Evolutionary conservation across 1,140 invertebrate genomes (phyloP).

Genomic region (Gryon sp.): DNA sequence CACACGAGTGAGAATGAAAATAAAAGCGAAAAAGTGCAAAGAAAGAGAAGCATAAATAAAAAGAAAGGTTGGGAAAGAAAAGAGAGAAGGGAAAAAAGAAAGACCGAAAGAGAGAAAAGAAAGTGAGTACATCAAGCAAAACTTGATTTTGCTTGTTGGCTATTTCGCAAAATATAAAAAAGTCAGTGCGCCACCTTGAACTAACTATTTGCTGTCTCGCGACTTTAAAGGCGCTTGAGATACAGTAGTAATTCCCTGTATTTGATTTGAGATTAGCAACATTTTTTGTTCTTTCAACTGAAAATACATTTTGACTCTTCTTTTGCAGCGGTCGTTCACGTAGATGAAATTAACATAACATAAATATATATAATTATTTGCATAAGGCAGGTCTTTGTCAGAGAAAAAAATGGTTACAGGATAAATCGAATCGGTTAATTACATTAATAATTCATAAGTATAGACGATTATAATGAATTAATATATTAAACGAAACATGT

Average conservation of each 20-base stretch:
- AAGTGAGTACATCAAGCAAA: constrained; percentile 1
- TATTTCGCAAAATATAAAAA: constrained; percentile 23
- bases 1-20: constrained; percentile 33
- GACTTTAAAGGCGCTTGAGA: neutral
- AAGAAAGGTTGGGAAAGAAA: neutral
- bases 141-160: constrained; percentile 27
- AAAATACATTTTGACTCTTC: neutral
- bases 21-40: constrained; percentile 13
- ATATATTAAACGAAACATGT: constrained; percentile 3
- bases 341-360: no score
- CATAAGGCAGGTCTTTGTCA: constrained; percentile 18
- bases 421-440: constrained; percentile 21
- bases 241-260: neutral
- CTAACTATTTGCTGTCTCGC: constrained; percentile 14
- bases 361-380: no score
- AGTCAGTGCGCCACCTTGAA: constrained; percentile 5
- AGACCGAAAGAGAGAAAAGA: neutral
- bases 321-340: neutral
- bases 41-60: constrained; percentile 13
- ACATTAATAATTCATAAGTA: constrained; percentile 38
- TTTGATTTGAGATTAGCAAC: no score
- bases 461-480: constrained; percentile 29
- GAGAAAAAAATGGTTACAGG: constrained; percentile 5
- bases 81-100: constrained; percentile 1
- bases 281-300: neutral